Conservation (phyloP, 1,140 invertebrate species). For the Cryptotermes secundus region DNA sequence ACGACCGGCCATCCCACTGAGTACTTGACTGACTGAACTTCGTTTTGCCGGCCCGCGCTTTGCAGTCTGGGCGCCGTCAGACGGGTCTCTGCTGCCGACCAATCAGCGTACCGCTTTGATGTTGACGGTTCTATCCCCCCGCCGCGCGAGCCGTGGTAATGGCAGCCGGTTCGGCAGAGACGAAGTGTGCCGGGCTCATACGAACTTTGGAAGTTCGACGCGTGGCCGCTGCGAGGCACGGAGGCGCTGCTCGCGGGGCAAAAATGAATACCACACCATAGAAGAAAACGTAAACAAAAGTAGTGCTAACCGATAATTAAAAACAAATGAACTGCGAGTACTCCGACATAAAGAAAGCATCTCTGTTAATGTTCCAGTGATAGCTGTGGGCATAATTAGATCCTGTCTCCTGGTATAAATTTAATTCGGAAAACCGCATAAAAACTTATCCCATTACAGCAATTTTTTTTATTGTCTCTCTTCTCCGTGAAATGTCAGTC, state of each 20-base stretch:
- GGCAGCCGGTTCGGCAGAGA: constrained; percentile 20
- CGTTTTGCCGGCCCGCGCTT: constrained; percentile 2
- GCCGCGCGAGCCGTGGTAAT: constrained; percentile 25
- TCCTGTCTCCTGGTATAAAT: too few species aligned
- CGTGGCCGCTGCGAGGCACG: not conserved
- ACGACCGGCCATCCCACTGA: constrained; percentile 22
- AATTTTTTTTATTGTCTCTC: too few species aligned
- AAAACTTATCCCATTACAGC: too few species aligned
- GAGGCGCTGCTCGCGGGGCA: not conserved
- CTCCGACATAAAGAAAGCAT: not conserved
- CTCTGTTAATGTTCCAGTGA: too few species aligned
- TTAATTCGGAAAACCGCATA: too few species aligned
- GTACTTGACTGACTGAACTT: constrained; percentile 16
- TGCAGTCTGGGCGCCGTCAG: constrained; percentile 2
- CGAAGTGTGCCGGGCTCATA: constrained; percentile 19
- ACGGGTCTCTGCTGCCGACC: constrained; percentile 24
- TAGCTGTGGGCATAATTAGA: too few species aligned
- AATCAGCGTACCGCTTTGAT: constrained; percentile 33
- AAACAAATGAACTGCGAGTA: constrained; percentile 23
- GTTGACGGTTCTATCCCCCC: constrained; percentile 17
- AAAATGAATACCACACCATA: not conserved
- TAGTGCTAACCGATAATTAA: constrained; percentile 24
- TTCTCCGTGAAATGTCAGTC: too few species aligned
- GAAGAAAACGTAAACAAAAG: constrained; percentile 25
- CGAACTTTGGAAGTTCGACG: constrained; percentile 14